A percentile compares a stretch with the other conserved stretches of the same genome.
phyloP scores from a whole-genome alignment of 2,113 vertebrate genomes.

The Chelonoidis abingdonii region DNA sequence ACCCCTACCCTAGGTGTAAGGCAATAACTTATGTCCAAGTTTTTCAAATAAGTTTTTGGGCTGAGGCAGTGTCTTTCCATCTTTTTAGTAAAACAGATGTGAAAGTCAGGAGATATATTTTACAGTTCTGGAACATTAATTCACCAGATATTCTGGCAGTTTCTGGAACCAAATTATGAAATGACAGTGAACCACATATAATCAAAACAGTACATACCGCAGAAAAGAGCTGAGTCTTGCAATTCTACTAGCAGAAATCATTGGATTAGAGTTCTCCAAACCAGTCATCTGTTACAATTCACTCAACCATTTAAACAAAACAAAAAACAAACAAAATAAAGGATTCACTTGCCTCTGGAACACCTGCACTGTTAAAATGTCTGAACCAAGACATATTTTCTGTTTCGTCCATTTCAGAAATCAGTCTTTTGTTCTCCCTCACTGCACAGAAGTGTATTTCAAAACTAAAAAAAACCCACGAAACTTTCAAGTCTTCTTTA shows the following conservation, averaged over 20 bases:
- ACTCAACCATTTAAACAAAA: slow-evolving; percentile 5
- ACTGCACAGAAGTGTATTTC: not conserved
- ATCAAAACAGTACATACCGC: slow-evolving; percentile 1
- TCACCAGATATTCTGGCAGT: slow-evolving; percentile 17
- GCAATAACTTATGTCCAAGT: not conserved
- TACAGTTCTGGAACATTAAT: slow-evolving; percentile 19
- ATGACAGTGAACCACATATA: slow-evolving; percentile 25
- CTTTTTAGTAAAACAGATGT: slow-evolving; percentile 64
- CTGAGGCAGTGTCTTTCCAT: slow-evolving; percentile 26
- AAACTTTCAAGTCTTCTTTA: not conserved
- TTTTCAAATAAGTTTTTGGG: not conserved
- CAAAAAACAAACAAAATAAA: not conserved
- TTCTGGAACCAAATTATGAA: slow-evolving; percentile 31
- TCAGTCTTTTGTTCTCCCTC: not conserved
- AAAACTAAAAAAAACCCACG: not conserved
- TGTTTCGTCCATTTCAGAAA: not conserved
- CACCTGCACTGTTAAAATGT: not conserved
- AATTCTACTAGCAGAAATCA: slow-evolving; percentile 12
- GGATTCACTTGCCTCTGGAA: not conserved
- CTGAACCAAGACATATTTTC: not conserved
- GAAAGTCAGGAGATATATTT: slow-evolving; percentile 13
- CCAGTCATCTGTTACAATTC: not conserved
- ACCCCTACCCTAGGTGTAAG: not conserved
- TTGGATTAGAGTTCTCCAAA: not conserved
- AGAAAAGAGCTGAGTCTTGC: not conserved